Evolutionary conservation across 64 coral and sea anemone genomes (phyloP), one percentile per base, ranked within the genome.

Genomic region (Astreopora myriophthalma): DNA sequence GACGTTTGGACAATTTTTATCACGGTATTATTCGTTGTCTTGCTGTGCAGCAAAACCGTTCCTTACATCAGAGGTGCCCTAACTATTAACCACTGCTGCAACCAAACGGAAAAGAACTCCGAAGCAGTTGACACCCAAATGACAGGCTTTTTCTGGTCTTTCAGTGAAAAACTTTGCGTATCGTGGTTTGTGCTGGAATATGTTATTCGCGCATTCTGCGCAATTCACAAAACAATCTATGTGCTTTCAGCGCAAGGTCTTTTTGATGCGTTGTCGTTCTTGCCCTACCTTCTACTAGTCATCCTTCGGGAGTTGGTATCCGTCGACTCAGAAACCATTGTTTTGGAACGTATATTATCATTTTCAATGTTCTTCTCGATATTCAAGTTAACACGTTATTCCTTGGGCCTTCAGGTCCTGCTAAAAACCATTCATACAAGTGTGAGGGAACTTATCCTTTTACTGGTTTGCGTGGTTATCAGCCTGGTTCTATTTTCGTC

Each of bases 371-470:
- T 95, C 48, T 71, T 91, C 74, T 93, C 87, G 1, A 25, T 99
- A 13, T 89, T 99, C 5, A 99, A 99, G 73, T 49, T 99, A 34
- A 89, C 94, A 9, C 91, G 97, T 8, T 99, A 96, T 16, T 99
- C 94, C 9, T 26, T 86, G 34, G 97, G 97, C 1, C 83, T 99
- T n/a, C 94, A 83, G 64, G 74, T 95, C 16, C 85, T 99, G 5
- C 79, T 91, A 38, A 86, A 87, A 20, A 90, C 89, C 14, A 73
- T 99, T 14, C 81, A 92, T 3, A 73, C 90, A 48, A 90, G 97
- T 17, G 0, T 85, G 2, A 89, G 84, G 13, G 94, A 99, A 51
- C 73, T 99, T 17, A 37, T 74, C 77, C 37, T 95, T 9, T 44
- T 99, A 5, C 14, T 95, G 1, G 55, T 89, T 38, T 99, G 97